Evolutionary conservation across 2,797 vertebrate species (phyloP).

Genomic region (Aplochiton taeniatus): DNA sequence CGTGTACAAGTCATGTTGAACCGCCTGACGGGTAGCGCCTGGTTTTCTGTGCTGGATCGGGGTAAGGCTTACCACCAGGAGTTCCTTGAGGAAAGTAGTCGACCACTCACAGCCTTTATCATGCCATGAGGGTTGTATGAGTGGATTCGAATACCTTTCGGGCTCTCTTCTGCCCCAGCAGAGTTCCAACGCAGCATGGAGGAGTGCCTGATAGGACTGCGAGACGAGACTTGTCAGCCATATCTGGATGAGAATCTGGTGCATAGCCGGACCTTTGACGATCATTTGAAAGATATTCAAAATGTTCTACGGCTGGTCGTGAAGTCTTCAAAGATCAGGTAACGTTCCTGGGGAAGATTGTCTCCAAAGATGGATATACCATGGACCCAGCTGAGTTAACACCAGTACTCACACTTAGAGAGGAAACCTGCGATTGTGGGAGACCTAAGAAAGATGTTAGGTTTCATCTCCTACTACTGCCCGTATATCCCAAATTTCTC

Average conservation of each 20-base stretch:
- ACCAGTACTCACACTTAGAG: conserved; percentile 12
- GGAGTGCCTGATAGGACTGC: conserved; percentile 15
- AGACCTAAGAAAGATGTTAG: conserved; percentile 24
- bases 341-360: conserved; percentile 23
- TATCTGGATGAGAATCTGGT: conserved; percentile 39
- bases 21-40: conserved; percentile 44
- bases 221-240: conserved; percentile 30
- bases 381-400: conserved; percentile 23
- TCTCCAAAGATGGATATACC: conserved; percentile 25
- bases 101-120: conserved; percentile 22
- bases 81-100: conserved; percentile 14
- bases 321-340: conserved; percentile 17
- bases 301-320: conserved; percentile 29
- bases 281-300: conserved; percentile 15
- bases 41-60: conserved; percentile 32
- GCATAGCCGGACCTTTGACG: conserved; percentile 34
- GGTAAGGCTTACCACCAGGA: conserved; percentile 35
- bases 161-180: conserved; percentile 29
- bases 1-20: conserved; percentile 61
- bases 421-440: conserved; percentile 17
- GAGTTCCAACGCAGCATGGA: conserved; percentile 46
- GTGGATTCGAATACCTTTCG: conserved; percentile 33
- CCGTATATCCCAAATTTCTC: conserved; percentile 31
- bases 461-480: conserved; percentile 29
- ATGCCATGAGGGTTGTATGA: conserved; percentile 33